phyloP scores from a whole-genome alignment of 2,797 vertebrate species.

The Eospalax fontanierii region DNA sequence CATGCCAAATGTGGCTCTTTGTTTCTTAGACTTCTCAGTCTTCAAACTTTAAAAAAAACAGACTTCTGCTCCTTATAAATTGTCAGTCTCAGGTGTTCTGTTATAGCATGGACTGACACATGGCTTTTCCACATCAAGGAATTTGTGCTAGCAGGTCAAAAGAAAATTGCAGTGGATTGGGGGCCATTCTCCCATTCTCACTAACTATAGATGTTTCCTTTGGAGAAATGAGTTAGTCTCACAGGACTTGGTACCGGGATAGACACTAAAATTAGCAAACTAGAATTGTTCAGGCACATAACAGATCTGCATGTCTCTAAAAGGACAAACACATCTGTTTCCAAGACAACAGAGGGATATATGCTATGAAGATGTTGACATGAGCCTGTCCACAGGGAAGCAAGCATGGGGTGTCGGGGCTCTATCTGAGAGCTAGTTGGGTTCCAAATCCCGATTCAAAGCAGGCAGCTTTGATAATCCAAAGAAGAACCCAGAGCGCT shows the following conservation, averaged over 20 bases:
- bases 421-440: neutral
- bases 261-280: conserved; percentile 50
- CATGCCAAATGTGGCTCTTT: neutral
- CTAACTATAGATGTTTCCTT: neutral
- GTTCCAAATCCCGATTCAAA: neutral
- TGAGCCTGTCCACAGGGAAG: neutral
- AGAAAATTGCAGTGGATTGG: neutral
- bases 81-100: neutral
- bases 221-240: neutral
- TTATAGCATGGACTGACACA: neutral
- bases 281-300: conserved; percentile 38
- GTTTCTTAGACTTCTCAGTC: neutral
- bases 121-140: neutral
- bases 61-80: neutral
- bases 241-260: neutral
- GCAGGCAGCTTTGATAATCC: conserved; percentile 4
- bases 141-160: neutral
- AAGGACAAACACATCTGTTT: conserved; percentile 75
- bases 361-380: conserved; percentile 24
- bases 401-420: neutral
- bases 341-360: conserved; percentile 74
- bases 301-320: conserved; percentile 49
- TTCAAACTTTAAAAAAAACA: neutral
- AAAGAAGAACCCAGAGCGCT: neutral
- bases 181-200: neutral